Evolutionary conservation across 1,140 invertebrate species (phyloP).

Genomic region (Drosophila trapezifrons): DNA sequence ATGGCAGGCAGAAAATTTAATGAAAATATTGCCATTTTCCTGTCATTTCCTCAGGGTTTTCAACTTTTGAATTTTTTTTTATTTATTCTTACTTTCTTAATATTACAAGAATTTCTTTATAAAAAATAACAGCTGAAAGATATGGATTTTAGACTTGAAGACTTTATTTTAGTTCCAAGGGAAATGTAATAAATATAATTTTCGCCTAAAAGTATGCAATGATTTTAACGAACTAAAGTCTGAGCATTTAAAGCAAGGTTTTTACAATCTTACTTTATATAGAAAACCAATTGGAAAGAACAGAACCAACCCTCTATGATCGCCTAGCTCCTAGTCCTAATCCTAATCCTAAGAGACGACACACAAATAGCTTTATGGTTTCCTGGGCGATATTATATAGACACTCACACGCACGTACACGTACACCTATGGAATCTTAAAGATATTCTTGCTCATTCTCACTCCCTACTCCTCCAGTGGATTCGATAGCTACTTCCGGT

Average conservation of each 20-base stretch:
- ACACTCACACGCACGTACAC: conserved; percentile 39
- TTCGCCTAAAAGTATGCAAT: background rate
- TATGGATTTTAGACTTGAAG: no score
- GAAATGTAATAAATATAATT: background rate
- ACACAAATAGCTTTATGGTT: conserved; percentile 27
- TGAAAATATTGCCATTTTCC: background rate
- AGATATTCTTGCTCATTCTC: conserved; percentile 41
- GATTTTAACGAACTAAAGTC: background rate
- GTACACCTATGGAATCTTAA: conserved; percentile 47
- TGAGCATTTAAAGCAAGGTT: background rate
- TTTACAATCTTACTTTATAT: background rate
- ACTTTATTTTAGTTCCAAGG: background rate
- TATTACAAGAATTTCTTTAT: no score
- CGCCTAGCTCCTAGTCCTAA: conserved; percentile 17
- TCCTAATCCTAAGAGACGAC: conserved; percentile 25
- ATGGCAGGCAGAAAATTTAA: conserved; percentile 1
- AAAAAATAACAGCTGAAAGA: no score
- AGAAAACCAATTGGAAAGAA: no score
- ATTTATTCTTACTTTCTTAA: background rate
- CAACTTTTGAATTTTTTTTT: background rate
- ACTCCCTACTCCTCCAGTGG: conserved; percentile 14
- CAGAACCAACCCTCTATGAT: background rate
- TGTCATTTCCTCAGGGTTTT: background rate
- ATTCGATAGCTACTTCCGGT: conserved; percentile 60
- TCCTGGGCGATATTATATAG: conserved; percentile 28